Percentiles rank a stretch among this genome's conserved stretches.
Conservation (phyloP, 1,140 invertebrate genomes). For the Dinothrombium tinctorium region DNA sequence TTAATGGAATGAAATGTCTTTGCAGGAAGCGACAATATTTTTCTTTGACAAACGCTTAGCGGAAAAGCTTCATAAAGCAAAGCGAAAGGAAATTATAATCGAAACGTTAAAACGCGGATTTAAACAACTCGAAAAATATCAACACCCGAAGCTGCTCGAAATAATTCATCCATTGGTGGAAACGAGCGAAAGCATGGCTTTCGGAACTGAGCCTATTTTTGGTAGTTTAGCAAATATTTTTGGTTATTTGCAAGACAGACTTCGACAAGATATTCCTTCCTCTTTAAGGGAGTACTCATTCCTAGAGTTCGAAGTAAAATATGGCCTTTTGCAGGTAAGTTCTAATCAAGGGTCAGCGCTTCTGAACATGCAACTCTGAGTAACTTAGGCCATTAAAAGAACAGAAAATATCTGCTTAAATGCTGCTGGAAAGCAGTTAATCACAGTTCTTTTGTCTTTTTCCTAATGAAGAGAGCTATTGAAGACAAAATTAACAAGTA, state of each 20-base stretch:
- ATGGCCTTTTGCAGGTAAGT: constrained; percentile 65
- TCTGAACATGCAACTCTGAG: no score
- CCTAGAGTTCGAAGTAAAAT: constrained; percentile 72
- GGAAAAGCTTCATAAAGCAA: constrained; percentile 80
- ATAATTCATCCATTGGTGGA: constrained; percentile 29
- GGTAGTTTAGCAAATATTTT: constrained; percentile 68
- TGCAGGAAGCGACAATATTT: constrained; percentile 78
- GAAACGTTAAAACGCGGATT: constrained; percentile 53
- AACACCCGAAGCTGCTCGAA: no score
- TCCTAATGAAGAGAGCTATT: no score
- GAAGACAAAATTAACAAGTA: no score
- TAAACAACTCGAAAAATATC: no score
- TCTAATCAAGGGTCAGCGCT: no score
- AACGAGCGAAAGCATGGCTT: constrained; percentile 53
- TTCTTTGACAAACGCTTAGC: constrained; percentile 84
- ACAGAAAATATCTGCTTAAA: no score
- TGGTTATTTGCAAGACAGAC: constrained; percentile 34
- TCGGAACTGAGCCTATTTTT: constrained; percentile 65
- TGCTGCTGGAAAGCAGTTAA: no score
- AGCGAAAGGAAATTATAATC: constrained; percentile 67
- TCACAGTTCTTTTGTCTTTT: no score
- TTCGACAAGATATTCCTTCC: constrained; percentile 20
- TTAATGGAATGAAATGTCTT: no score
- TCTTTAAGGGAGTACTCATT: constrained; percentile 44
- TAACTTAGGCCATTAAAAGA: no score